Base-by-base conservation (phyloP, 2,888 invertebrate species). In the Operophtera brumata region DNA sequence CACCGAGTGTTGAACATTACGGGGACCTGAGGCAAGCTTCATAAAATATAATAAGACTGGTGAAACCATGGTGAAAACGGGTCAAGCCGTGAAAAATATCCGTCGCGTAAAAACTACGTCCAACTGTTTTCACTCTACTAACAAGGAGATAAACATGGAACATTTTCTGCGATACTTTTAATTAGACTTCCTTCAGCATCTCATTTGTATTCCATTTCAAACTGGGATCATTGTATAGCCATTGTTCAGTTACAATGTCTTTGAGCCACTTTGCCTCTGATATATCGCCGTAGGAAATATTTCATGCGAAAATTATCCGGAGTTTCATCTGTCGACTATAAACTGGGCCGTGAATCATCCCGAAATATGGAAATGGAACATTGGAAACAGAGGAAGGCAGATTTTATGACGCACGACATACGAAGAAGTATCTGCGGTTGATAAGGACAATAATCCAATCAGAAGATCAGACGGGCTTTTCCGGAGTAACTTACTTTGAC, bases 41-140 rank as follows among this genome's bases (percentile, higher is more conserved):
- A 84, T 86, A 86, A 88, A 87, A 86, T 86, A 86, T 88, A 86
- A 88, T 84, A 85, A 86, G 85, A 82, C 76, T 76, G 78, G 77
- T 74, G 59, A 61, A 73, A 57, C 73, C 72, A 71, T 73, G 71
- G 72, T 73, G 73, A 70, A 80, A 82, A 73, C 76, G 72, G 81
- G 80, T 78, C 78, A 77, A 57, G 71, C 61, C 61, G 37, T 39
- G 44, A 51, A 51, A 43, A 40, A 44, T 41, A 43, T 37, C 28
- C 28, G 26, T 11, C 32, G 39, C 28, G 30, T 13, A 30, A 44
- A 45, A 57, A 53, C 53, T 55, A 57, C n/a, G n/a, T n/a, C n/a
- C n/a, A n/a, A n/a, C n/a, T n/a, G n/a, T 59, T 39, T 39, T 26
- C 26, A 28, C 1, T 6, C 43, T 32, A 40, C 45, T 35, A 32